Base-by-base conservation (phyloP, 2,888 invertebrate species). In the Germaria angustata region DNA sequence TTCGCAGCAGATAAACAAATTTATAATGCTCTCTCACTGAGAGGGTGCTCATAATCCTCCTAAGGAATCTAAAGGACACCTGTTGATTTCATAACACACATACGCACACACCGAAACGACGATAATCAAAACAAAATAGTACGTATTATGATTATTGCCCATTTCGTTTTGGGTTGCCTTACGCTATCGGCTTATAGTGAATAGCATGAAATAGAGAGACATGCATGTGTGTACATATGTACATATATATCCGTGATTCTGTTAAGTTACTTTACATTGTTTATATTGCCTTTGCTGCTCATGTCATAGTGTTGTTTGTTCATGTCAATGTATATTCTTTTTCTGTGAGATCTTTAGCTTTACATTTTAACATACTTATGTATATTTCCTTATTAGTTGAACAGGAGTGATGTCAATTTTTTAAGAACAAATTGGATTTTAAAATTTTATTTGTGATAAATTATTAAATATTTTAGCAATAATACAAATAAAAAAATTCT, bases 331-430 rank as follows among this genome's bases (percentile, higher is more conserved):
- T 34, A 9, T 28, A 11, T 39, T 46, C 55, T 57, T 34, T 13
- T 75, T 55, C 49, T 49, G 28, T 28, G 49, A n/a, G 36, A 36
- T 36, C 44, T 22, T 46, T 66, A 34, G 13, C 11, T 51, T 55
- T 5, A 46, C 6, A 46, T 71, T 17, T 44, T 63, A 11, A 34
- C 22, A 39, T 63, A n/a, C n/a, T n/a, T n/a, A n/a, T n/a, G n/a
- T n/a, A 9, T 66, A 53, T 59, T 68, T 68, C 22, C 13, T 76
- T 39, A 59, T 66, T 20, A 17, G n/a, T 59, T 68, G 13, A 41
- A 49, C 22, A 71, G 20, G 36, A 71, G 55, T 71, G 78, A 78
- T 71, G 71, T 78, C 55, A 78, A 78, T 71, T 65, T 63, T 71
- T 44, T 41, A 11, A 39, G 32, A 22, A 49, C 46, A 57, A 71